These are phyloP conservation scores for Potorous gilbertii DNA, from an alignment of 2,797 vertebrate species.

Conservation along the genomic window DNA sequence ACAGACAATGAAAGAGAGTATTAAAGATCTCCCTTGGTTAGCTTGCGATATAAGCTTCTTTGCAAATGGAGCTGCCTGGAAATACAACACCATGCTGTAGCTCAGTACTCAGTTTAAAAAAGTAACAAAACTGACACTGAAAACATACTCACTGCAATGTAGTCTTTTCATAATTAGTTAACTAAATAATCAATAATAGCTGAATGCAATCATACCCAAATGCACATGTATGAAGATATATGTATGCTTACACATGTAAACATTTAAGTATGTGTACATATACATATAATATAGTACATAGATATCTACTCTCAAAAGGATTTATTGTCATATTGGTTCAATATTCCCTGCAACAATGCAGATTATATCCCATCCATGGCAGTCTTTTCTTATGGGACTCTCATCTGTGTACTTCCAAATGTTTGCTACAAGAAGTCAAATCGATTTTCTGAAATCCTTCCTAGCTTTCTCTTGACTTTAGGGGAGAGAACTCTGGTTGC, in stretches of 20 bases:
- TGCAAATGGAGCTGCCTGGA: not conserved
- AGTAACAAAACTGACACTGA: slow-evolving; percentile 29
- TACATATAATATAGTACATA: not conserved
- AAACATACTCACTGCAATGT: not conserved
- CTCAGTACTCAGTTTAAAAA: slow-evolving; percentile 11
- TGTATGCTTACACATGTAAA: not conserved
- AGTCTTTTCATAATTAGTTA: not conserved
- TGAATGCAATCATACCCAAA: not conserved
- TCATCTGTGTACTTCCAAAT: not conserved
- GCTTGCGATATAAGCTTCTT: not conserved
- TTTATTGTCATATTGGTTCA: not conserved
- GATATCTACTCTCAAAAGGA: not conserved
- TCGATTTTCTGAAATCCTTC: not conserved
- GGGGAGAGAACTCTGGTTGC: not conserved
- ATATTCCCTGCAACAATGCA: too few species aligned
- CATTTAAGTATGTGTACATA: not conserved
- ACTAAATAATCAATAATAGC: not conserved
- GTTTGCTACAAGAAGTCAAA: not conserved
- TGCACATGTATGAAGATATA: too few species aligned
- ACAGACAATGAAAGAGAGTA: not conserved
- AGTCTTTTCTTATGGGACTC: not conserved
- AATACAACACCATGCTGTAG: not conserved
- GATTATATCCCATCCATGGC: not conserved
- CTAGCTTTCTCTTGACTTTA: not conserved
- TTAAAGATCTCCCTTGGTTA: slow-evolving; percentile 18